phyloP scores from a whole-genome alignment of 2,797 vertebrate genomes.

The Manis crassicaudata region DNA sequence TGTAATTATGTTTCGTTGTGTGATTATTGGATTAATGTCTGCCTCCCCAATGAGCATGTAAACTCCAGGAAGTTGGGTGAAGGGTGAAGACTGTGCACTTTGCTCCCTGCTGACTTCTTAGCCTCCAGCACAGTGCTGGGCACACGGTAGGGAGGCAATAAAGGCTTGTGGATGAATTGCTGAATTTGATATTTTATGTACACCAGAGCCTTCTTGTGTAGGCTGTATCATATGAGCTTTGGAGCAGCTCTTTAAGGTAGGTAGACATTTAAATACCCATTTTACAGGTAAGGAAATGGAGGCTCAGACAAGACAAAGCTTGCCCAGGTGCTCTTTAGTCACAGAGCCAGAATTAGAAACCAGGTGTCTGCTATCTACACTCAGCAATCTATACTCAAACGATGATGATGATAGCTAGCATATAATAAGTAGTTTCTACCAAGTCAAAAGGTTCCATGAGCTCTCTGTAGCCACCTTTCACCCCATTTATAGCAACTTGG shows the following conservation, averaged over 20 bases:
- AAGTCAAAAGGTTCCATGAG: not conserved
- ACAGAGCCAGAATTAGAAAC: not conserved
- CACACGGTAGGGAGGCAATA: accelerated
- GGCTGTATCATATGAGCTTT: accelerated
- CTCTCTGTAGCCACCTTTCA: not conserved
- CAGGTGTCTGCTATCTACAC: not conserved
- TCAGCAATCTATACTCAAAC: not conserved
- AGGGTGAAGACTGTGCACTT: not conserved
- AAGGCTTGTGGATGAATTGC: no score
- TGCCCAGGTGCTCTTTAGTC: not conserved
- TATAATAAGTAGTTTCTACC: no score
- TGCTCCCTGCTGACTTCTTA: not conserved
- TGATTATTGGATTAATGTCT: conserved; percentile 44
- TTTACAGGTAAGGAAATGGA: conserved; percentile 24
- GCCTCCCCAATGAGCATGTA: not conserved
- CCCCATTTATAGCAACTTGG: not conserved
- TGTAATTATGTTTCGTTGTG: conserved; percentile 33
- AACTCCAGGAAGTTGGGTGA: not conserved
- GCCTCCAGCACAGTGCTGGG: not conserved
- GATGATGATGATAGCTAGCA: not conserved
- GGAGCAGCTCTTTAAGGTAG: not conserved
- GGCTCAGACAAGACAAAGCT: not conserved
- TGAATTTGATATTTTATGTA: not conserved
- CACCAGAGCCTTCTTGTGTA: not conserved
- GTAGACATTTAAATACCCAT: not conserved